Percentiles rank a stretch among this genome's conserved stretches.
phyloP scores from a whole-genome alignment of 2,888 invertebrate species.

The Punctoribates punctum region DNA sequence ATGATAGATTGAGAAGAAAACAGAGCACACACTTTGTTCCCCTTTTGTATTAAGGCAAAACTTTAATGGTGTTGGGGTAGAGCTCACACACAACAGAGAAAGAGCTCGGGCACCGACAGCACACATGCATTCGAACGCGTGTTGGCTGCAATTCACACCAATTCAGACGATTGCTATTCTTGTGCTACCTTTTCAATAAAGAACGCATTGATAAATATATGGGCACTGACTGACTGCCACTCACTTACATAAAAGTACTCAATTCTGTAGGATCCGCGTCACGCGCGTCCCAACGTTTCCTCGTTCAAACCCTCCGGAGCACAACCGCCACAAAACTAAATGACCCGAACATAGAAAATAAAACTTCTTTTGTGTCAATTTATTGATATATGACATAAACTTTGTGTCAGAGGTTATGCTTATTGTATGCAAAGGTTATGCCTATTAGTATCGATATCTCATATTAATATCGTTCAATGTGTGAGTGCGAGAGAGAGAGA shows the following conservation, averaged over 20 bases:
- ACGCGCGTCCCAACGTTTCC: conserved; percentile 12
- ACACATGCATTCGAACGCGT: conserved; percentile 20
- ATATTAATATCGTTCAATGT: neutral
- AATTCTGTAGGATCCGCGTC: conserved; percentile 7
- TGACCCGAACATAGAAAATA: conserved; percentile 31
- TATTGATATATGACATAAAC: conserved; percentile 28
- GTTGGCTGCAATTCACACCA: conserved; percentile 33
- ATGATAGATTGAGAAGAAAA: conserved; percentile 14
- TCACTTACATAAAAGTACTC: conserved; percentile 6
- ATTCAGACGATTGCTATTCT: conserved; percentile 12
- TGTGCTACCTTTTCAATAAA: conserved; percentile 20
- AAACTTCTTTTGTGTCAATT: conserved; percentile 25
- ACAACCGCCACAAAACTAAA: conserved; percentile 33
- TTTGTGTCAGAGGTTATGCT: conserved; percentile 24
- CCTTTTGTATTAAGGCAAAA: conserved; percentile 21
- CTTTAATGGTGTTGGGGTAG: conserved; percentile 24
- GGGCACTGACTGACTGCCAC: neutral
- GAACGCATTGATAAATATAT: conserved; percentile 30
- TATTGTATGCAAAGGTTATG: conserved; percentile 31
- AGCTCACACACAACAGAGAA: neutral
- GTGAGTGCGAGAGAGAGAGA: no score
- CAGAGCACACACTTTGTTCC: conserved; percentile 10
- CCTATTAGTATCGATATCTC: conserved; percentile 33
- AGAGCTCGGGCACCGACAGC: neutral
- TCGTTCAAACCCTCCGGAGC: conserved; percentile 32